These are phyloP conservation scores for Stenodera caucasica DNA, from an alignment of 2,888 invertebrate species.

Conservation along the genomic window DNA sequence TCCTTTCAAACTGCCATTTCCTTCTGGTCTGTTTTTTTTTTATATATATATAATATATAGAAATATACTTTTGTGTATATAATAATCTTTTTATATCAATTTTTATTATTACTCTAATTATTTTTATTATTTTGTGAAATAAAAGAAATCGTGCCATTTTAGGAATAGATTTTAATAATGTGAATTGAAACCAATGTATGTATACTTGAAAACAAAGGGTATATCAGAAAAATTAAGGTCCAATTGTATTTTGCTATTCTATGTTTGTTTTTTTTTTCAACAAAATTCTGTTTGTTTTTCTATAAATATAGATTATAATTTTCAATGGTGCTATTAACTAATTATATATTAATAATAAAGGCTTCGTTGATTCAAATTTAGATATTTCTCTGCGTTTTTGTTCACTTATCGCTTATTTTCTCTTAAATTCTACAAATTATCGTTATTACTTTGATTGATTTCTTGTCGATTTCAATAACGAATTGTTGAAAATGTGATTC, in stretches of 20 bases:
- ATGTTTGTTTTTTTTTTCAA: conserved; percentile 17
- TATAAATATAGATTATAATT: conserved; percentile 35
- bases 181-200: conserved; percentile 22
- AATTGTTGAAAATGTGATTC: conserved; percentile 51
- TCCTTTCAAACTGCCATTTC: conserved; percentile 51
- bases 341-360: conserved; percentile 32
- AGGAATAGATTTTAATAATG: conserved; percentile 42
- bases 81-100: conserved; percentile 10
- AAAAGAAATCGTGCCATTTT: conserved; percentile 53
- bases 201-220: conserved; percentile 27
- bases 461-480: conserved; percentile 22
- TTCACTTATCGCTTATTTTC: conserved; percentile 24
- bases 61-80: conserved; percentile 4
- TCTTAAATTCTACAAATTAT: conserved; percentile 14
- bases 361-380: conserved; percentile 27
- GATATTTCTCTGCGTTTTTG: conserved; percentile 37
- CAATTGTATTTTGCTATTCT: conserved; percentile 36
- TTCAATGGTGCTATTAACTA: conserved; percentile 51
- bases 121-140: conserved; percentile 41
- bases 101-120: conserved; percentile 33
- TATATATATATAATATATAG: conserved; percentile 41
- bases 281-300: conserved; percentile 29
- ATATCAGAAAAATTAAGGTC: conserved; percentile 35
- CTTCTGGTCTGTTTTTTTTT: conserved; percentile 49
- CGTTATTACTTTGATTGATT: conserved; percentile 24